Conservation (phyloP, 2,797 vertebrate genomes). For the Taeniopygia guttata region DNA sequence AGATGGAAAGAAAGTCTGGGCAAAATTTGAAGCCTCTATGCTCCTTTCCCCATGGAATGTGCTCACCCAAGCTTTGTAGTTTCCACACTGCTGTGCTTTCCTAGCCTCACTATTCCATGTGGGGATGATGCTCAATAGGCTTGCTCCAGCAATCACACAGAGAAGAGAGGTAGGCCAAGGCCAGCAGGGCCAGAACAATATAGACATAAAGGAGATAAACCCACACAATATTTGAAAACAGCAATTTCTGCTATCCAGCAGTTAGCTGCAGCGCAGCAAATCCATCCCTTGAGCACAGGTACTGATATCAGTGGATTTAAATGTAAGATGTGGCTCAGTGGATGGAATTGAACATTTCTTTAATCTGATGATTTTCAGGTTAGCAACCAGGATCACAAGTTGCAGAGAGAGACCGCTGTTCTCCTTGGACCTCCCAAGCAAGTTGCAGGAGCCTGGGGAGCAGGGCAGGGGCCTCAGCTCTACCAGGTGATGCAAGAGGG, state of each 20-base stretch:
- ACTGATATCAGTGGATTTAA: neutral
- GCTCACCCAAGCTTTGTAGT: neutral
- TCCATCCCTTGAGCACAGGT: neutral
- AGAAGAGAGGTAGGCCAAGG: neutral
- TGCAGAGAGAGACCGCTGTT: neutral
- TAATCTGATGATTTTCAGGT: neutral
- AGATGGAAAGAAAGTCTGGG: neutral
- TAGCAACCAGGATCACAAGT: neutral
- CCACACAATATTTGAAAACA: neutral
- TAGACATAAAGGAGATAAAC: neutral
- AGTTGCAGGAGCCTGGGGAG: neutral
- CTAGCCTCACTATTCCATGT: rapidly evolving
- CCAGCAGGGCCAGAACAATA: neutral
- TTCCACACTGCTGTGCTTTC: neutral
- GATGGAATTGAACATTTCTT: neutral
- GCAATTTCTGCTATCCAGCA: neutral
- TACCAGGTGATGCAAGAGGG: neutral
- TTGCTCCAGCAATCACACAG: neutral
- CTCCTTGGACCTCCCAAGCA: neutral
- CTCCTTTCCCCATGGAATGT: neutral
- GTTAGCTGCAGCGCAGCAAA: neutral
- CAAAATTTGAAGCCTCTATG: neutral
- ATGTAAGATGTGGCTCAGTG: neutral
- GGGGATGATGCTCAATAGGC: neutral
- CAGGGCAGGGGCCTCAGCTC: neutral